Evolutionary conservation across 2,797 vertebrate genomes (phyloP), one percentile per base, ranked within the genome.

Genomic region (Semaprochilodus insignis): DNA sequence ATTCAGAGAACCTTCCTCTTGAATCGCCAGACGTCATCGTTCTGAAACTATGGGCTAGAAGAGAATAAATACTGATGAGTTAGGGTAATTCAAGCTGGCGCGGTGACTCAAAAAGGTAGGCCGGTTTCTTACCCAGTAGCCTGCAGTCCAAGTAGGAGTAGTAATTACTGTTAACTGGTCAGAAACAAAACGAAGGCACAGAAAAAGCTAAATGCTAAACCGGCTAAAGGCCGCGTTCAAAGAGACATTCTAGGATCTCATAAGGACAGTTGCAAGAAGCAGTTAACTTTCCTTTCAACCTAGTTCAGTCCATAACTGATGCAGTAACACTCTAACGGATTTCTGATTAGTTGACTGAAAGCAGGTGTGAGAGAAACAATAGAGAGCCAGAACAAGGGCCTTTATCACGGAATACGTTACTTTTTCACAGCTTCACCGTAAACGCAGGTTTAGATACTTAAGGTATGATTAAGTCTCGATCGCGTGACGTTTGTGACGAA

Each of bases 1-100:
- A 48, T 77, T 84, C 79, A 70, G 78, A 81, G 57, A 82, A 60
- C 34, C 54, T 52, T 76, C 27, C 76, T 81, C 57, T 81, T 74
- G 70, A 75, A 75, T 84, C 55, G 36, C 76, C 80, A 57, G 70
- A 78, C 34, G 70, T 59, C 80, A 80, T 84, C 48, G 44, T 71
- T 51, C n/a, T 76, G 44, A 76, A 83, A 27, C 7, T 10, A 36
- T 25, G 14, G 4, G 36, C 66, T 21, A 34, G 59, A 51, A 65
- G 27, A 19, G 16, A 66, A 13, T 10, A 59, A 2, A 57, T 2
- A 59, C 19, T 59, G 21, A 21, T 19, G 15, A 3, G 16, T 19
- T 17, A 19, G 0, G 21, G 14, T n/a, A 21, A n/a, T 21, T n/a
- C 21, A 1, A 1, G 16, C 21, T n/a, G 1, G 19, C 57, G 2